Evolutionary conservation across 2,113 vertebrate species (phyloP), one percentile per base, ranked within the genome.

Genomic region (Aix galericulata): DNA sequence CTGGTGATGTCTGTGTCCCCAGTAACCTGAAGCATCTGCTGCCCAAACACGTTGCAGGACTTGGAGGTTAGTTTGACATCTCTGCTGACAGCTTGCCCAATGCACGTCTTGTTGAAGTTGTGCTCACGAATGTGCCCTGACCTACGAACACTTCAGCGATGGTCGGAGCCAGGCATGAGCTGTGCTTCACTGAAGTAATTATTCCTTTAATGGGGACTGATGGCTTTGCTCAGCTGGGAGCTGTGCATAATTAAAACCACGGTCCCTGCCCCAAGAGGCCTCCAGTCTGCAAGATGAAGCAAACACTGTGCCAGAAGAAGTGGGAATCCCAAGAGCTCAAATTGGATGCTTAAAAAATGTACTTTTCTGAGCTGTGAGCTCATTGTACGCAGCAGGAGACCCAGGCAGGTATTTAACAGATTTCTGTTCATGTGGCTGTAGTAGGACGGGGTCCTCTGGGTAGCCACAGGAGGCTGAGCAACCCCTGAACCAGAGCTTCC

Each of bases 121-220:
- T 52, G 74, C 86, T 92, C 91, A 82, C 81, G 87, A 96, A 96
- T 59, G 62, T 8, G 2, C 66, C 55, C 16, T 87, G 86, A 96
- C 94, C 83, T 87, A 25, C 0, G 31, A 93, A 76, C 27, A 38
- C 50, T 93, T 89, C 58, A 46, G 72, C 73, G 82, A 71, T 94
- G 86, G 84, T 92, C 92, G 89, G 91, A 95, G 94, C 88, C 86
- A 95, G 83, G 74, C 92, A 64, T 66, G 92, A 84, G 94, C 82
- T 95, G 86, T 86, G 83, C 85, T 91, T 81, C 76, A 34, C 84
- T 96, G 86, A 86, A 94, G 91, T 97, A 96, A 96, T 96, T 96
- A 96, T 95, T 92, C 94, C 72, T 75, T 93, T 96, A 96, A 91
- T 73, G 79, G 88, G 88, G 74, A 88, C 77, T 93, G 94, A 95